Percentiles rank a stretch among this genome's conserved stretches.
Evolutionary conservation across 2,113 vertebrate genomes (phyloP).

Genomic region (Coregonus clupeaformis): DNA sequence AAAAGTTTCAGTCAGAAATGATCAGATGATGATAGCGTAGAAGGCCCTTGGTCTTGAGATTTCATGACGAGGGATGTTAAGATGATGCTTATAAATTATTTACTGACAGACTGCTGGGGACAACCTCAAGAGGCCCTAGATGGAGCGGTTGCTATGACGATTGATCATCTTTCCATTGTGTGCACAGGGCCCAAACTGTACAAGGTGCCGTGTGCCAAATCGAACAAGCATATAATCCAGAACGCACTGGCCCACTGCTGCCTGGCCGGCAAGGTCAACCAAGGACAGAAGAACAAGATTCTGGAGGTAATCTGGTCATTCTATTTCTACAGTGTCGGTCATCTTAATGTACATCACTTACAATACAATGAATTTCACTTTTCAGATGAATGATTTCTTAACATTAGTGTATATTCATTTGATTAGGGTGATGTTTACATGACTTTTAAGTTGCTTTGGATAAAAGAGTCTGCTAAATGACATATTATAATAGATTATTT

Average conservation of each 20-base stretch:
- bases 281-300: slow-evolving; percentile 97
- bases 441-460: too few species aligned
- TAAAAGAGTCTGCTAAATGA: too few species aligned
- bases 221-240: slow-evolving; percentile 98
- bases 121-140: slow-evolving; percentile 8
- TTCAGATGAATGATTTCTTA: too few species aligned
- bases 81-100: slow-evolving; percentile 26
- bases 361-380: too few species aligned
- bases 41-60: not conserved
- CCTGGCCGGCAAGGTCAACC: slow-evolving; percentile 96
- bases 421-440: too few species aligned
- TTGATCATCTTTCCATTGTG: slow-evolving; percentile 2
- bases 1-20: too few species aligned
- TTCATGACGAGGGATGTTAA: not conserved
- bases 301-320: slow-evolving; percentile 83
- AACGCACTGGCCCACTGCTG: slow-evolving; percentile 96
- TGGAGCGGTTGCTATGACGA: slow-evolving; percentile 44
- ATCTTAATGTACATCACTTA: too few species aligned
- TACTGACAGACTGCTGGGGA: slow-evolving; percentile 21
- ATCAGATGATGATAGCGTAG: too few species aligned
- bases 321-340: too few species aligned
- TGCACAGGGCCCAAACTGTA: slow-evolving; percentile 92
- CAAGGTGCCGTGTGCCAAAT: slow-evolving; percentile 98
- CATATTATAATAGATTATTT: too few species aligned
- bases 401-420: too few species aligned